Evolutionary conservation across 2,797 vertebrate genomes (phyloP), one percentile per base, ranked within the genome.

Genomic region (Spondyliosoma cantharus): DNA sequence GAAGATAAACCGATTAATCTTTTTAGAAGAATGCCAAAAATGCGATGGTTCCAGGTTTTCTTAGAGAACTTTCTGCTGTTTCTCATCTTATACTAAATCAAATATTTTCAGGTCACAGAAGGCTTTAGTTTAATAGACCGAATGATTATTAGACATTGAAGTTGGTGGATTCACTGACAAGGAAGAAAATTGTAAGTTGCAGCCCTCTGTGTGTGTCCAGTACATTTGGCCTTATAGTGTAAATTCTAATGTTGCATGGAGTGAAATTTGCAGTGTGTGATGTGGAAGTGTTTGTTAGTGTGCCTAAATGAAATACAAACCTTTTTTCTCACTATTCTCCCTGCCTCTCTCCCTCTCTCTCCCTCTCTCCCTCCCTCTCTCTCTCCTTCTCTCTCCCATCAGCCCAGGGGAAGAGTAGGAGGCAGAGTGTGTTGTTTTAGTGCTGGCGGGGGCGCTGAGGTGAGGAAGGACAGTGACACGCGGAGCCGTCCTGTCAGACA

Each of bases 351-450:
- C 9, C 49, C 37, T 61, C 20, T 81, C 52, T 62, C 27, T 74
- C 27, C 70, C 59, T 75, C 46, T 59, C 53, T 73, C 25, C 74
- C 15, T 68, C 9, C 78, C 0, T 72, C n/a, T 84, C 46, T 75
- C 19, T 78, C 2, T 74, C 5, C 82, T 2, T 83, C 11, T 86
- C 11, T 83, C 43, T 82, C 22, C 88, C 71, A 78, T 82, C 87
- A 95, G 95, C 86, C 90, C 93, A 95, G 83, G 95, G 94, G 89
- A 95, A 94, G 91, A 93, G 82, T 87, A 93, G 95, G 89, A 90
- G 93, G 86, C 94, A 95, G 90, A 95, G 94, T 92, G 92, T 96
- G 90, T 88, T 94, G 91, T 95, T 95, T 93, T 93, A 94, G 88
- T 83, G 88, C 82, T 66, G 88, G 83, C 62, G 61, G 82, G 73